Evolutionary conservation across 92 coral and sea anemone genomes (phyloP).

Genomic region (Galaxea fascicularis): DNA sequence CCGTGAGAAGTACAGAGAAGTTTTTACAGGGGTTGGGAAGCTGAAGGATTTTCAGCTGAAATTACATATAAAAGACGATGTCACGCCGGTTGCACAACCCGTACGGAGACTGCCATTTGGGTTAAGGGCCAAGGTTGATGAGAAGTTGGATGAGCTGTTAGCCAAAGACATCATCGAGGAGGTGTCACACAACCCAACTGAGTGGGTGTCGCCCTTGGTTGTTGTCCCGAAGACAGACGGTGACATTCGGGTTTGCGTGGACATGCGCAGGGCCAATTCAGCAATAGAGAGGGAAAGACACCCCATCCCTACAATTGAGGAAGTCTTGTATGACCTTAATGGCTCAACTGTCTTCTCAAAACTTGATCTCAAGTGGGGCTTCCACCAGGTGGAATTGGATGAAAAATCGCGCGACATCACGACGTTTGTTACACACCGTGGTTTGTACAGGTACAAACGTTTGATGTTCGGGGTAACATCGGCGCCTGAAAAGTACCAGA

Average conservation of each 20-base stretch:
- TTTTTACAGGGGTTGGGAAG: slow-evolving; percentile 27
- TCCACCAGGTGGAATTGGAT: slow-evolving; percentile 56
- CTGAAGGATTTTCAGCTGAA: too few species aligned
- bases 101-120: slow-evolving; percentile 37
- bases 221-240: slow-evolving; percentile 57
- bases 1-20: slow-evolving; percentile 28
- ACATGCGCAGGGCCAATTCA: slow-evolving; percentile 46
- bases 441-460: slow-evolving; percentile 47
- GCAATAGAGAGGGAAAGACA: slow-evolving; percentile 52
- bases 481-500: slow-evolving; percentile 56
- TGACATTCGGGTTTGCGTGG: slow-evolving; percentile 36
- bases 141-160: too few species aligned
- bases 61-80: slow-evolving; percentile 10
- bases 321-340: too few species aligned
- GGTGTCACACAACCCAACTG: slow-evolving; percentile 40
- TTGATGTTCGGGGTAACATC: too few species aligned
- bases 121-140: slow-evolving; percentile 34
- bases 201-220: slow-evolving; percentile 47
- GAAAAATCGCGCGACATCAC: too few species aligned
- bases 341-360: slow-evolving; percentile 47
- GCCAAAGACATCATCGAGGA: too few species aligned
- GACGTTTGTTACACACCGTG: slow-evolving; percentile 56
- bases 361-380: slow-evolving; percentile 50
- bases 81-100: slow-evolving; percentile 37
- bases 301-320: slow-evolving; percentile 58